Percentiles rank a stretch among this genome's conserved stretches.
Evolutionary conservation across 2,888 invertebrate genomes (phyloP).

Genomic region (Tipula lateralis): DNA sequence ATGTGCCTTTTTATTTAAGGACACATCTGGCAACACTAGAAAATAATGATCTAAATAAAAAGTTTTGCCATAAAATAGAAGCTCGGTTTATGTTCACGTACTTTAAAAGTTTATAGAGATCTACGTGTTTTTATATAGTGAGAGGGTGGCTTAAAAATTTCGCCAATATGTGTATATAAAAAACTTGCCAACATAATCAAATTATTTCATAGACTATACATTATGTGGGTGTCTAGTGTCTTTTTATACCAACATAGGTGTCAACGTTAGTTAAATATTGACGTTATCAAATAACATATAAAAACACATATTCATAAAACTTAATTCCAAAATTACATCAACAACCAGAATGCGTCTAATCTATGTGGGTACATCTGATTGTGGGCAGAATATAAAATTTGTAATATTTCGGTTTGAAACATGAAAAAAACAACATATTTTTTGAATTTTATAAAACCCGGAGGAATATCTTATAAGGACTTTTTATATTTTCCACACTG

Average conservation of each 20-base stretch:
- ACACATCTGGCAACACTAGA: background rate
- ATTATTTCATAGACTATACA: background rate
- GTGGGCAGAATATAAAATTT: background rate
- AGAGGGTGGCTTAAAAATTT: background rate
- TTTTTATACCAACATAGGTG: background rate
- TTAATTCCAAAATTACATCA: background rate
- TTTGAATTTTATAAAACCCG: background rate
- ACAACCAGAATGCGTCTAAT: background rate
- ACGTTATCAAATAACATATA: background rate
- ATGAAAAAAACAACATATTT: background rate
- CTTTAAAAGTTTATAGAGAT: background rate
- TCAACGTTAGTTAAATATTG: background rate
- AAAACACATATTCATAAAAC: background rate
- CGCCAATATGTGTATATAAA: background rate
- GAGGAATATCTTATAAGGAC: background rate
- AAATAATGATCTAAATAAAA: constrained; percentile 3
- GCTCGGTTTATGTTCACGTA: background rate
- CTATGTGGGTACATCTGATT: background rate
- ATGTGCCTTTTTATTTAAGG: background rate
- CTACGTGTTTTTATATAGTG: background rate
- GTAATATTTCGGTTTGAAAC: background rate
- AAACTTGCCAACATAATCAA: background rate
- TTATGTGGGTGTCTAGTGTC: background rate
- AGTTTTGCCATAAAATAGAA: background rate
- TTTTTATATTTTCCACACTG: too few relatives aligned